phyloP scores from a whole-genome alignment of 1,140 invertebrate species.

The Zaprionus davidi region DNA sequence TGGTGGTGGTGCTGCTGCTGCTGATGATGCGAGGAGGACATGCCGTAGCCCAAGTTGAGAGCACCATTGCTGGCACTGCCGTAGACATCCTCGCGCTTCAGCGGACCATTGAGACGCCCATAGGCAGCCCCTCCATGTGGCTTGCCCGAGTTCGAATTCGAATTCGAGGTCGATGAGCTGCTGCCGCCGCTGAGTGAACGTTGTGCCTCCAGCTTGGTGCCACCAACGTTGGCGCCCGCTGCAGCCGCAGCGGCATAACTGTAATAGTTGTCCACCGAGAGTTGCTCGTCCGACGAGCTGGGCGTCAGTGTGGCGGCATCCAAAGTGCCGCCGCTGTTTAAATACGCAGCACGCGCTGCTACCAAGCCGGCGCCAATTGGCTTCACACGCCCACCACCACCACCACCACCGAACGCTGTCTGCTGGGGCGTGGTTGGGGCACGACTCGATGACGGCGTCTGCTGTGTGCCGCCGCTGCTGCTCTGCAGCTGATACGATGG shows the following conservation, averaged over 20 bases:
- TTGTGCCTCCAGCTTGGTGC: conserved; percentile 70
- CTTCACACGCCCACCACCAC: conserved; percentile 48
- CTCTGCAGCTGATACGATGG: conserved; percentile 91
- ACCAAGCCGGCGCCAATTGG: conserved; percentile 68
- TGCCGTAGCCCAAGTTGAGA: conserved; percentile 34
- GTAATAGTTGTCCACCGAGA: conserved; percentile 78
- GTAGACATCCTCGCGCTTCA: conserved; percentile 81
- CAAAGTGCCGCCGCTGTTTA: conserved; percentile 67
- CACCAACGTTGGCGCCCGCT: conserved; percentile 26
- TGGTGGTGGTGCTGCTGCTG: conserved; percentile 23
- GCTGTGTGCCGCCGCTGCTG: conserved; percentile 19
- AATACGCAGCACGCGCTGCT: conserved; percentile 72
- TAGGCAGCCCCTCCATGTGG: conserved; percentile 49
- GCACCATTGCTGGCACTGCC: conserved; percentile 48
- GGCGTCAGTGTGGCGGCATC: conserved; percentile 76
- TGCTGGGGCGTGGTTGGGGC: conserved; percentile 33
- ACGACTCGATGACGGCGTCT: conserved; percentile 19
- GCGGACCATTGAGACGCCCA: conserved; percentile 56
- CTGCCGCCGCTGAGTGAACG: conserved; percentile 85
- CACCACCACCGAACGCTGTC: conserved; percentile 11
- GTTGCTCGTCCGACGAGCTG: conserved; percentile 82
- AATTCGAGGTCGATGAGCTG: conserved; percentile 77
- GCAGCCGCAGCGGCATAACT: conserved; percentile 59
- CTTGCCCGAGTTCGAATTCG: conserved; percentile 45
- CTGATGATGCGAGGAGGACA: conserved; percentile 16